phyloP scores from a whole-genome alignment of 2,888 invertebrate species.

The Podabrus alpinus region DNA sequence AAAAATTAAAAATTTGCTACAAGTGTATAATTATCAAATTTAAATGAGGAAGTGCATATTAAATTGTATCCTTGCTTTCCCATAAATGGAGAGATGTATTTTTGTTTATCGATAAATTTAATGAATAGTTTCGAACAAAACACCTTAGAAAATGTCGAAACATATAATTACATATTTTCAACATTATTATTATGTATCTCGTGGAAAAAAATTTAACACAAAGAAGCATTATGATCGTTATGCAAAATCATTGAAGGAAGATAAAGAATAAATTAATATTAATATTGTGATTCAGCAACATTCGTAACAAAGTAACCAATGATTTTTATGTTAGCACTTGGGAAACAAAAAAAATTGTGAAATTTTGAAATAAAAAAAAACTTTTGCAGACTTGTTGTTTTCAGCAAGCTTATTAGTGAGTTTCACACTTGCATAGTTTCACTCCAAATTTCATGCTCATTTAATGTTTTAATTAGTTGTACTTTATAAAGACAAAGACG shows the following conservation, averaged over 20 bases:
- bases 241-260: constrained; percentile 1
- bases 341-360: neutral
- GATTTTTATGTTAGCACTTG: neutral
- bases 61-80: neutral
- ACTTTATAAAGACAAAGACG: neutral
- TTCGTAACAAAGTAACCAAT: neutral
- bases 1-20: neutral
- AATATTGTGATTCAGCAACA: neutral
- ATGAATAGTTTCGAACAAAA: neutral
- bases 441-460: neutral
- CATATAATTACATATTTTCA: neutral
- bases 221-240: neutral
- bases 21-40: neutral
- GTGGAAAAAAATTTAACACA: neutral
- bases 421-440: neutral
- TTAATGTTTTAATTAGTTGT: constrained; percentile 1
- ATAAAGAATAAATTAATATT: constrained; percentile 5
- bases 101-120: neutral
- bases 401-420: neutral
- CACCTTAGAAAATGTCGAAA: neutral
- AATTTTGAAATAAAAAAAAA: neutral
- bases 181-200: neutral
- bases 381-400: neutral
- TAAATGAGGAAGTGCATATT: neutral
- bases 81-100: neutral